Base-by-base conservation (phyloP, 1,140 invertebrate genomes). In the Hyles vespertilio region DNA sequence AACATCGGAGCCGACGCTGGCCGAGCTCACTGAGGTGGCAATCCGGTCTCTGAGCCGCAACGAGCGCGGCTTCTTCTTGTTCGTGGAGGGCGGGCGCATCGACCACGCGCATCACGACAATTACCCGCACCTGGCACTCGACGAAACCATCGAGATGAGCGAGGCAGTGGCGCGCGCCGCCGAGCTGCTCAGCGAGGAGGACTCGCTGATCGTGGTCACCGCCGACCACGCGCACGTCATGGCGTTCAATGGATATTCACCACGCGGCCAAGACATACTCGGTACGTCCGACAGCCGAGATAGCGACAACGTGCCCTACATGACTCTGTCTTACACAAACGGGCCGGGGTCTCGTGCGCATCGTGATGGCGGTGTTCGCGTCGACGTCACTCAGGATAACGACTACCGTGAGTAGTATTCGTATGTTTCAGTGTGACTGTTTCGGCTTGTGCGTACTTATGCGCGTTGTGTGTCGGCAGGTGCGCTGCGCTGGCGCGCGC, bases 11-110 rank as follows among this genome's bases (percentile, higher is more conserved):
- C 95, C 95, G 0, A 94, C 95, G 2, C 84, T 98, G 0, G 92
- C 93, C 0, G 95, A 98, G 74, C 95, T 98, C 92, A 95, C 95
- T 0, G 91, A 93, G 61, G 93, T 93, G 9, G 96, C 97, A 2
- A 92, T 98, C 34, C 91, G 92, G 50, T 92, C 97, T 46, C 90
- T 98, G 5, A 90, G 91, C 32, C 94, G 94, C 67, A 96, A 95
- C 81, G 87, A 93, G 6, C 92, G 94, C 49, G 96, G 97, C 33
- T 40, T 40, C 8, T 40, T 40, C 36, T 40, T 40, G 8, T 40
- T 40, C 36, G 36, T 40, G 4, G 97, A 98, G 92, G 96, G 93
- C 7, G 94, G 94, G 0, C 92, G 47, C 47, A 54, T 43, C 52
- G 40, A 98, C 76, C 91, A 94, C 55, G 96, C 93, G 1, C 95